Conservation (phyloP, 1,140 invertebrate species). For the Drosophila mauritiana region DNA sequence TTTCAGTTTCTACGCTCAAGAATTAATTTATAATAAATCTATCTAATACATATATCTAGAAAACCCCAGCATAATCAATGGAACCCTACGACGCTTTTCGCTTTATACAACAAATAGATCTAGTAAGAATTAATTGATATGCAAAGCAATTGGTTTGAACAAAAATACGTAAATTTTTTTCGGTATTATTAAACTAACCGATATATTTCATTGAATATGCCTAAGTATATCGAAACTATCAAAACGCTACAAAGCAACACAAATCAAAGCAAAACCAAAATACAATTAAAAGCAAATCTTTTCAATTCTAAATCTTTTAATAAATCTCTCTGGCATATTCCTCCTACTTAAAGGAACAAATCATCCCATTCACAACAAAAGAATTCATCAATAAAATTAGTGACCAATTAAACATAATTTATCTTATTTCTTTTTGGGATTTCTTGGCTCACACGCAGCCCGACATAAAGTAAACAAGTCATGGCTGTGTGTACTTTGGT, state of each 20-base stretch:
- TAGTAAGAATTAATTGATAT: slow-evolving; percentile 46
- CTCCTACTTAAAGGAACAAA: slow-evolving; percentile 42
- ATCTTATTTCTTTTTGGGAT: slow-evolving; percentile 4
- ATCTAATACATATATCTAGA: slow-evolving; percentile 41
- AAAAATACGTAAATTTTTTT: slow-evolving; percentile 59
- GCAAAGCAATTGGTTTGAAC: slow-evolving; percentile 65
- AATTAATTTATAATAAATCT: slow-evolving; percentile 60
- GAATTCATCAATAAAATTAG: slow-evolving; percentile 45
- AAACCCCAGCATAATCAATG: slow-evolving; percentile 68
- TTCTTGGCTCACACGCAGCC: background rate
- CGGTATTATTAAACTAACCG: slow-evolving; percentile 21
- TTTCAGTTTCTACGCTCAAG: slow-evolving; percentile 61
- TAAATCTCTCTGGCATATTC: slow-evolving; percentile 47
- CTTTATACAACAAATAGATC: slow-evolving; percentile 59
- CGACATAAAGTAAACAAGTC: slow-evolving; percentile 25
- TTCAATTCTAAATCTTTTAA: slow-evolving; percentile 33
- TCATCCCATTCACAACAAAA: slow-evolving; percentile 29
- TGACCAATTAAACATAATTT: slow-evolving; percentile 20
- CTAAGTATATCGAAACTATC: slow-evolving; percentile 16
- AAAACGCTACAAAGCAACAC: slow-evolving; percentile 16
- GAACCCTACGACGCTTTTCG: slow-evolving; percentile 60
- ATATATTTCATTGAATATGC: slow-evolving; percentile 33
- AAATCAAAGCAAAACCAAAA: slow-evolving; percentile 50
- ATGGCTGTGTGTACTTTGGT: slow-evolving; percentile 36
- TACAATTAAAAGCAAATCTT: slow-evolving; percentile 25